Conservation (phyloP, 2,888 invertebrate genomes). For the Galerucella calmariensis region DNA sequence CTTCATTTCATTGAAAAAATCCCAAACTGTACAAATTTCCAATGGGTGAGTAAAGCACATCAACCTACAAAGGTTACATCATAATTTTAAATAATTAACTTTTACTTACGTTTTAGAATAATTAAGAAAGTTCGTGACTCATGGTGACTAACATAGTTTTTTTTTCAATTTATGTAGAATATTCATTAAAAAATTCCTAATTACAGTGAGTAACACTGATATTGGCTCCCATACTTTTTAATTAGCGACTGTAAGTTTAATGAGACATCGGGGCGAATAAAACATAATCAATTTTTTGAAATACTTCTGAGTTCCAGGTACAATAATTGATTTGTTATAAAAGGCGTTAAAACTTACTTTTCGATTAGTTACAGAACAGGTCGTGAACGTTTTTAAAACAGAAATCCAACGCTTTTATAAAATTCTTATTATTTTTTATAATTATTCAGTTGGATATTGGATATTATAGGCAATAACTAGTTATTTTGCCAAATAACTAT, state of each 20-base stretch:
- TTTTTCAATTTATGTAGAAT: constrained; percentile 1
- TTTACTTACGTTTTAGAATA: not conserved
- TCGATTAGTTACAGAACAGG: not conserved
- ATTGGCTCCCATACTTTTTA: constrained; percentile 12
- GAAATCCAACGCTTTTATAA: not conserved
- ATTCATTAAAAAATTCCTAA: constrained; percentile 4
- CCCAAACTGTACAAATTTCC: not conserved
- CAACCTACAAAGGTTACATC: not conserved
- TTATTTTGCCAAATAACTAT: no score
- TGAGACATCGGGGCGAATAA: not conserved
- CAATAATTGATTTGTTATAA: not conserved
- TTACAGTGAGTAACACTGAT: not conserved
- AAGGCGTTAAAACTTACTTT: not conserved
- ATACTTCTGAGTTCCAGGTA: not conserved
- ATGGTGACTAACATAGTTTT: constrained; percentile 3
- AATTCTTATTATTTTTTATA: no score
- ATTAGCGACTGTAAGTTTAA: constrained; percentile 7
- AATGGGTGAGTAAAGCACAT: not conserved
- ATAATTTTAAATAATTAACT: constrained; percentile 4
- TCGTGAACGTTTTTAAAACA: not conserved
- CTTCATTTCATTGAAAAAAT: no score
- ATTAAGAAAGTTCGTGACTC: constrained; percentile 13
- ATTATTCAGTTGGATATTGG: no score
- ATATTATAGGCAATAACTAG: no score
- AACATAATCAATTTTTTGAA: not conserved